A percentile compares a stretch with the other conserved stretches of the same genome.
Conservation (phyloP, 2,113 vertebrate genomes). For the Sylvia atricapilla region DNA sequence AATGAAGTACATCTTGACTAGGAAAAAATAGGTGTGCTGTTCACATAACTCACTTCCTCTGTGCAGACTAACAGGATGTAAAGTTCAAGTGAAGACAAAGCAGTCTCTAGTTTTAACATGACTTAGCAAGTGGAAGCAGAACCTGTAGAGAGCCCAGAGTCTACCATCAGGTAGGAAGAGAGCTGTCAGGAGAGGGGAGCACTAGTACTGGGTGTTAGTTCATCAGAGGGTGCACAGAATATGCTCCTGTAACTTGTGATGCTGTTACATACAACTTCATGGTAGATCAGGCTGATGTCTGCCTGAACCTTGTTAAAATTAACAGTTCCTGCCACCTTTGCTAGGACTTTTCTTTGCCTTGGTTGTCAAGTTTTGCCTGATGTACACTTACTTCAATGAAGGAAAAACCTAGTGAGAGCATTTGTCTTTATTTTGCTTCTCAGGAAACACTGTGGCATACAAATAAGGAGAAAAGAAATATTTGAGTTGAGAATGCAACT, state of each 20-base stretch:
- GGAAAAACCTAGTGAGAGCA: not conserved
- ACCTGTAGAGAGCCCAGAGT: not conserved
- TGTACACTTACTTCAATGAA: not conserved
- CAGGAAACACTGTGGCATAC: not conserved
- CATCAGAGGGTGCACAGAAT: not conserved
- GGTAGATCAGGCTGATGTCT: not conserved
- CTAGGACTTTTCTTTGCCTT: not conserved
- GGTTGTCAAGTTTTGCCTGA: not conserved
- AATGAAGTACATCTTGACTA: not conserved
- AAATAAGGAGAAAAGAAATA: not conserved
- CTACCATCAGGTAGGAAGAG: not conserved
- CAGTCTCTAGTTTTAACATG: not conserved
- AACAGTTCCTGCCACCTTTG: not conserved
- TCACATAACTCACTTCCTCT: conserved; percentile 30
- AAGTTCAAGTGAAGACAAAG: conserved; percentile 27
- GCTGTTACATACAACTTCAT: not conserved
- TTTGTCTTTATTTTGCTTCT: not conserved
- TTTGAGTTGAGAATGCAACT: not conserved
- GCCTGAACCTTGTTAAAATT: not conserved
- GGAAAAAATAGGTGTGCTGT: not conserved
- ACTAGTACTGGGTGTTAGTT: not conserved
- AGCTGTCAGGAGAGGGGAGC: not conserved
- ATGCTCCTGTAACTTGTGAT: not conserved
- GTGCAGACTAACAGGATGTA: conserved; percentile 16
- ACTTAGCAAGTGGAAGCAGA: not conserved